Percentiles rank a stretch among this genome's conserved stretches.
Conservation (phyloP, 1,140 invertebrate genomes). For the Xylocopa sonorina region DNA sequence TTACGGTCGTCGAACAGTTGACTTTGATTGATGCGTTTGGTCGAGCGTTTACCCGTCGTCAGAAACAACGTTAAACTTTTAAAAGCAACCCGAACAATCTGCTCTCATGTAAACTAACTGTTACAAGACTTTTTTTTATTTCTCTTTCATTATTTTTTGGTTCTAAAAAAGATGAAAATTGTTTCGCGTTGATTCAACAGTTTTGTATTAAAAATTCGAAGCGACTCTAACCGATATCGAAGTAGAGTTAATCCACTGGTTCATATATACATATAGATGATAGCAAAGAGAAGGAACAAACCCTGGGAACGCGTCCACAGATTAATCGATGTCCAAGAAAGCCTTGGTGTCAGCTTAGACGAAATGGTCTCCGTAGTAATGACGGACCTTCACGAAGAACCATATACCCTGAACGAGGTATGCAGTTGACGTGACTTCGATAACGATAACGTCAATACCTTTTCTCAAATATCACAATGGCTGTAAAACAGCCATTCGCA, state of each 20-base stretch:
- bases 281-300: constrained; percentile 86
- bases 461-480: not conserved
- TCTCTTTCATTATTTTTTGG: not conserved
- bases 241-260: not conserved
- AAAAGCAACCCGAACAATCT: not conserved
- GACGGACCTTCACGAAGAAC: constrained; percentile 85
- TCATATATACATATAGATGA: constrained; percentile 86
- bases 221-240: no score
- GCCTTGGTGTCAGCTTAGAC: constrained; percentile 84
- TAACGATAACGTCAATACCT: constrained; percentile 12
- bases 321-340: constrained; percentile 88
- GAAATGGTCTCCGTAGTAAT: constrained; percentile 88
- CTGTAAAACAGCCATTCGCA: no score
- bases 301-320: constrained; percentile 84
- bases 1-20: constrained; percentile 3
- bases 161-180: no score
- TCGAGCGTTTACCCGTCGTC: not conserved
- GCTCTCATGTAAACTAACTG: not conserved
- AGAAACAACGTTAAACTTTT: not conserved
- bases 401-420: constrained; percentile 91
- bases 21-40: constrained; percentile 47
- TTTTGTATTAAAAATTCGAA: not conserved
- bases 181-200: no score
- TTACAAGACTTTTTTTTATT: not conserved
- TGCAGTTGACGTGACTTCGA: constrained; percentile 21